Evolutionary conservation across 2,113 vertebrate species (phyloP).

Genomic region (Lynx canadensis): DNA sequence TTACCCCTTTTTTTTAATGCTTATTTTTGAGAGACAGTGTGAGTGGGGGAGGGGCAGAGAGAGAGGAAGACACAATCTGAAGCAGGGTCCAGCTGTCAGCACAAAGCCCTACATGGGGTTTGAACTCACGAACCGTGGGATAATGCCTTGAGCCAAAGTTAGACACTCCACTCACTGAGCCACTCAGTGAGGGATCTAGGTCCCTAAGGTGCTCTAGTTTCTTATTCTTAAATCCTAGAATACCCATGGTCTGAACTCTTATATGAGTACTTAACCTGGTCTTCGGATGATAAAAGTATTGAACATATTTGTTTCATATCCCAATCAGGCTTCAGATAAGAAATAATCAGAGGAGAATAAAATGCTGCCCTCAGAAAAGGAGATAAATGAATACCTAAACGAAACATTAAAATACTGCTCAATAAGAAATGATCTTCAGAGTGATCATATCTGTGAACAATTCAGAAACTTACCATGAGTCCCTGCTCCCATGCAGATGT

Average conservation of each 20-base stretch:
- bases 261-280: background rate
- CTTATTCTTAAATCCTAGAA: background rate
- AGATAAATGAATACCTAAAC: background rate
- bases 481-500: background rate
- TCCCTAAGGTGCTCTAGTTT: background rate
- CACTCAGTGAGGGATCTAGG: too few relatives aligned
- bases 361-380: constrained; percentile 4
- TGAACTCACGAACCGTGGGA: too few relatives aligned
- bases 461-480: background rate
- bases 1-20: background rate
- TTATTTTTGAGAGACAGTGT: too few relatives aligned
- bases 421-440: background rate
- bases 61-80: too few relatives aligned
- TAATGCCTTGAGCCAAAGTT: too few relatives aligned
- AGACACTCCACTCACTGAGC: too few relatives aligned
- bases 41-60: too few relatives aligned
- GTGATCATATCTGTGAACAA: background rate
- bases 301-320: background rate
- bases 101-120: too few relatives aligned
- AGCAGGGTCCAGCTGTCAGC: too few relatives aligned
- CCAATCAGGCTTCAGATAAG: background rate
- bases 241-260: background rate
- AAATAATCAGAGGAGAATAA: background rate
- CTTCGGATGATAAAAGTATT: constrained; percentile 1
- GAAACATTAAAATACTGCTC: constrained; percentile 5